A percentile compares a stretch with the other conserved stretches of the same genome.
Conservation (phyloP, 2,113 vertebrate genomes). For the Rhinopomastus cyanomelas region DNA sequence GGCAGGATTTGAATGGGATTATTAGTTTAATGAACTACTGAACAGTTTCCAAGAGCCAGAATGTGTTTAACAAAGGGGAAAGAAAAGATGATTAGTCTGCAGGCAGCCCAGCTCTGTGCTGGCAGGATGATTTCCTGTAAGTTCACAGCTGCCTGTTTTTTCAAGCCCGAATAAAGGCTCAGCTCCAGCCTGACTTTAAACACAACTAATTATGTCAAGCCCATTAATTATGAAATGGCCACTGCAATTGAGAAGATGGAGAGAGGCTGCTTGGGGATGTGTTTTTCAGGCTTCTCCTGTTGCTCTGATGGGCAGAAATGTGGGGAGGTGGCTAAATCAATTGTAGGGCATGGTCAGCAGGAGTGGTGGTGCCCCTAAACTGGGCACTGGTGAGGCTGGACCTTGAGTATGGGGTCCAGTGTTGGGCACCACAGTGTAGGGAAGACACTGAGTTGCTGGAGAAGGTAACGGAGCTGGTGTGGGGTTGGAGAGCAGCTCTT, state of each 20-base stretch:
- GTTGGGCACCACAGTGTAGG: too few species aligned
- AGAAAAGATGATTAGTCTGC: conserved; percentile 24
- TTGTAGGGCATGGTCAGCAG: not conserved
- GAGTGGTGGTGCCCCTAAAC: too few species aligned
- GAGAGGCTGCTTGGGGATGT: not conserved
- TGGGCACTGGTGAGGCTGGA: too few species aligned
- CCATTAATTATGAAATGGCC: conserved; percentile 5
- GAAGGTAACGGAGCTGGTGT: too few species aligned
- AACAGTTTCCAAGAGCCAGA: conserved; percentile 34
- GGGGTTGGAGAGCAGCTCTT: too few species aligned
- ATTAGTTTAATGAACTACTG: conserved; percentile 13
- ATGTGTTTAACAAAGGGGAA: conserved; percentile 22
- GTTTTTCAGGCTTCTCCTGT: fast-evolving
- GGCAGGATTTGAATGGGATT: conserved; percentile 37
- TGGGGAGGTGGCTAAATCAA: not conserved
- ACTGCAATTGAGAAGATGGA: conserved; percentile 16
- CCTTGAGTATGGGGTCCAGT: too few species aligned
- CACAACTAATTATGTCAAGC: conserved; percentile 7
- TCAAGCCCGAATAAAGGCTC: not conserved
- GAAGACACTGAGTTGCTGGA: too few species aligned
- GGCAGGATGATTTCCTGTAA: not conserved
- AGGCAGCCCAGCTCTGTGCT: conserved; percentile 26
- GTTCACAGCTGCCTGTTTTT: not conserved
- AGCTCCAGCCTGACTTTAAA: not conserved
- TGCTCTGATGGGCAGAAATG: not conserved